Evolutionary conservation across 2,888 invertebrate species (phyloP).

Genomic region (Cerastoderma edule): DNA sequence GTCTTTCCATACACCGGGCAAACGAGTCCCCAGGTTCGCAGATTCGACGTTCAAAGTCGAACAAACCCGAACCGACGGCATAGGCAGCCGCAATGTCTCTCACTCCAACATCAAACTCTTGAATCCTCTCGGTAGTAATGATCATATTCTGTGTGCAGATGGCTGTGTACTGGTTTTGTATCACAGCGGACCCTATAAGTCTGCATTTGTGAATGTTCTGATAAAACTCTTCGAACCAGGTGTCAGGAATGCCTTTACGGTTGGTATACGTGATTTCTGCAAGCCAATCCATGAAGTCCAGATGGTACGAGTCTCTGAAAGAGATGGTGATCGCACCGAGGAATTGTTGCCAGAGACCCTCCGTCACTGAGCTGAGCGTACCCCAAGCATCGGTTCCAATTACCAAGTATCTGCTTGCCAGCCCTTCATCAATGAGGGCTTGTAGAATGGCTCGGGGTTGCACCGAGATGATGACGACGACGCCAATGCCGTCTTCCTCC

Average conservation of each 20-base stretch:
- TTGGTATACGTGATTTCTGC: constrained; percentile 61
- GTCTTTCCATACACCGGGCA: constrained; percentile 41
- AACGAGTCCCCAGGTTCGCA: constrained; percentile 41
- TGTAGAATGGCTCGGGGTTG: constrained; percentile 61
- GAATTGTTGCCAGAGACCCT: constrained; percentile 42
- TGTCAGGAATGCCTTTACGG: constrained; percentile 78
- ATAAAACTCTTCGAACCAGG: constrained; percentile 84
- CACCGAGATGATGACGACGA: constrained; percentile 79
- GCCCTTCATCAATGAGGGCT: constrained; percentile 64
- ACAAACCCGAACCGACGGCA: constrained; percentile 74
- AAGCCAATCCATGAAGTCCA: constrained; percentile 74
- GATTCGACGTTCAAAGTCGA: constrained; percentile 48
- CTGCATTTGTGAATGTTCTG: constrained; percentile 76
- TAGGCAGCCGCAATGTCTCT: constrained; percentile 80
- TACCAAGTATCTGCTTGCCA: constrained; percentile 69
- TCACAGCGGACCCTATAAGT: constrained; percentile 52
- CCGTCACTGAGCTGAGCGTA: constrained; percentile 20
- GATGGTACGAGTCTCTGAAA: constrained; percentile 63
- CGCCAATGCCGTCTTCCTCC: constrained; percentile 63
- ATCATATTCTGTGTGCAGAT: constrained; percentile 46
- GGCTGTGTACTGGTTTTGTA: constrained; percentile 20
- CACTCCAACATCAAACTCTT: constrained; percentile 55
- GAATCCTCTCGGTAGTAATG: constrained; percentile 36
- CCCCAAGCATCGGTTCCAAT: constrained; percentile 73
- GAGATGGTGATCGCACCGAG: constrained; percentile 63